A percentile compares a stretch with the other conserved stretches of the same genome.
Evolutionary conservation across 2,888 invertebrate species (phyloP).

Genomic region (Dasypolia templi): DNA sequence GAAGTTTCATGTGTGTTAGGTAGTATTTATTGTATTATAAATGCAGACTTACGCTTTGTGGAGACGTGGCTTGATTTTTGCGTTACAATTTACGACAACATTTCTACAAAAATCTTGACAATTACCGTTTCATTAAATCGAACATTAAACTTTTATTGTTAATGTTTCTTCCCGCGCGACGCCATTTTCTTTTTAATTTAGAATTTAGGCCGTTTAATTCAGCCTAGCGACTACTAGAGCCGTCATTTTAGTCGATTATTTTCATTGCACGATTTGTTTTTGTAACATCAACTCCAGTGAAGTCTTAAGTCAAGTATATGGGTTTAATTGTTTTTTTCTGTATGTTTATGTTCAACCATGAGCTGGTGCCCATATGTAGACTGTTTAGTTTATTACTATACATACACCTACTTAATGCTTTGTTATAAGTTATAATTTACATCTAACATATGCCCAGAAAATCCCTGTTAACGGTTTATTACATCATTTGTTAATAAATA

Average conservation of each 20-base stretch:
- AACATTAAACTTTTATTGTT: background rate
- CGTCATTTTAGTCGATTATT: slow-evolving; percentile 36
- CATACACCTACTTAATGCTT: slow-evolving; percentile 54
- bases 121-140: background rate
- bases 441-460: slow-evolving; percentile 60
- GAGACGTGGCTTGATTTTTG: slow-evolving; percentile 7
- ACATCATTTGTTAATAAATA: slow-evolving; percentile 46
- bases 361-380: slow-evolving; percentile 60
- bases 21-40: slow-evolving; percentile 8
- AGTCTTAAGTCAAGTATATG: slow-evolving; percentile 19
- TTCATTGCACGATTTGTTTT: slow-evolving; percentile 17
- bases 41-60: background rate
- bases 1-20: slow-evolving; percentile 2
- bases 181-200: background rate
- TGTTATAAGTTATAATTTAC: slow-evolving; percentile 65
- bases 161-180: background rate
- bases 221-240: background rate
- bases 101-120: background rate
- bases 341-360: slow-evolving; percentile 51
- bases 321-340: slow-evolving; percentile 39
- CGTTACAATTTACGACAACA: background rate
- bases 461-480: slow-evolving; percentile 67
- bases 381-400: slow-evolving; percentile 54
- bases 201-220: background rate
- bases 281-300: slow-evolving; percentile 13